Percentiles rank a stretch among this genome's conserved stretches.
Evolutionary conservation across 2,888 invertebrate species (phyloP).

Genomic region (Theretra japonica): DNA sequence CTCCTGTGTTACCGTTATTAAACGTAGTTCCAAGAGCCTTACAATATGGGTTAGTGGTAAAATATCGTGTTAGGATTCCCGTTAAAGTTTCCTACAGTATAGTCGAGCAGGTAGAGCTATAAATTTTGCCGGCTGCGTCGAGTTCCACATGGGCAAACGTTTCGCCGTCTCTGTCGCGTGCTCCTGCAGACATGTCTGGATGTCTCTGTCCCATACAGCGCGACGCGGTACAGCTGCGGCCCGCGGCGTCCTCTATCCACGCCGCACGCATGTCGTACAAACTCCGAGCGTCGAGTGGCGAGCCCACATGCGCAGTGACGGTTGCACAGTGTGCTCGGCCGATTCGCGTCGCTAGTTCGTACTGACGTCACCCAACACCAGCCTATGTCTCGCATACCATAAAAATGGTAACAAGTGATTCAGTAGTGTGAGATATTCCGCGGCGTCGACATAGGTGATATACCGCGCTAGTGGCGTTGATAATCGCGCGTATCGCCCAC

Average conservation of each 20-base stretch:
- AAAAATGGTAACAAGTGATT: constrained; percentile 75
- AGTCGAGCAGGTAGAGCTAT: constrained; percentile 35
- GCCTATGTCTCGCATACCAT: constrained; percentile 66
- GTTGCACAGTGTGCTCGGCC: constrained; percentile 56
- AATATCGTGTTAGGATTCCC: constrained; percentile 7
- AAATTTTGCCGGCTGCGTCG: constrained; percentile 43
- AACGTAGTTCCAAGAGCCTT: neutral
- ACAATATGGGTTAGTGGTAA: neutral
- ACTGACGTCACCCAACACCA: constrained; percentile 61
- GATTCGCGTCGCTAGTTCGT: constrained; percentile 51
- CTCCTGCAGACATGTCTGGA: constrained; percentile 32
- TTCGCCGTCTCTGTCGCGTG: constrained; percentile 47
- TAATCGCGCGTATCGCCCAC: constrained; percentile 55
- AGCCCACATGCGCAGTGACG: constrained; percentile 69
- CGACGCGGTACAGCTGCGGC: constrained; percentile 6
- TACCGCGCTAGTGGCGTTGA: constrained; percentile 43
- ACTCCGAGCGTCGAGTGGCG: constrained; percentile 18
- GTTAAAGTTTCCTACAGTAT: constrained; percentile 35
- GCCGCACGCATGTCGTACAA: constrained; percentile 32
- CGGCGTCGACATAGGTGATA: constrained; percentile 49
- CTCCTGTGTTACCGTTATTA: no score
- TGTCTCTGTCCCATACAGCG: constrained; percentile 44
- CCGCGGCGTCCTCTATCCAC: constrained; percentile 33
- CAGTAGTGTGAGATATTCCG: constrained; percentile 70
- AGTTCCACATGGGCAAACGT: constrained; percentile 40